Base-by-base conservation (phyloP, 1,140 invertebrate genomes). In the Penaeus indicus region DNA sequence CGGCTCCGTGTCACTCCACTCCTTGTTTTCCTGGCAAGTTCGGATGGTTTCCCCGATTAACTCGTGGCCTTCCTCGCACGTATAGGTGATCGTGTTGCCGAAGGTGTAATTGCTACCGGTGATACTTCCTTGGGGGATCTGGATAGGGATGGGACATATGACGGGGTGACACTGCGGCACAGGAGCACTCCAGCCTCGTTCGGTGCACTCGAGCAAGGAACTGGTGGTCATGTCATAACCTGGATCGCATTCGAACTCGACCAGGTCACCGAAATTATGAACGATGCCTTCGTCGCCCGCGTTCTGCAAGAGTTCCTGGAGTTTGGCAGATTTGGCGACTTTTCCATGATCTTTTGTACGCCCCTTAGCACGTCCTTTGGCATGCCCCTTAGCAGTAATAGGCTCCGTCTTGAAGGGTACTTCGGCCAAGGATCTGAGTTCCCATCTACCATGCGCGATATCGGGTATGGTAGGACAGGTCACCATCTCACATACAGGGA, bases 401-500 rank as follows among this genome's bases (percentile, higher is more conserved):
- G 80, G 89, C 64, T 91, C 86, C 32, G 90, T 90, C 27, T 85
- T 90, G 54, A 90, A 78, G 22, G 89, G 90, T 22, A 88, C 61
- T 42, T 91, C 89, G 22, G 75, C 87, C 21, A 90, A 91, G 42
- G 32, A 91, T 85, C 81, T 91, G 22, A 72, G 54, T 11, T 88
- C 63, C 84, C 86, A 91, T 67, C 75, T 89, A 10, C 88, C 90
- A 84, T 91, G 32, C 3, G 42, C 63, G 32, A 88, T 90, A 60
- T 90, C 88, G 5, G 86, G 79, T 60, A 89, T 77, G n/a, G 67
- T 77, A 25, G 86, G 60, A 90, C 92, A 92, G 19, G 80, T 86
- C n/a, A 92, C 88, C 86, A 91, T 91, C 13, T 91, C 79, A 91
- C 94, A 94, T n/a, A 85, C 84, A 0, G 93, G 93, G 32, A 91